Conservation (phyloP, 2,113 vertebrate genomes). For the Leucoraja erinaceus region DNA sequence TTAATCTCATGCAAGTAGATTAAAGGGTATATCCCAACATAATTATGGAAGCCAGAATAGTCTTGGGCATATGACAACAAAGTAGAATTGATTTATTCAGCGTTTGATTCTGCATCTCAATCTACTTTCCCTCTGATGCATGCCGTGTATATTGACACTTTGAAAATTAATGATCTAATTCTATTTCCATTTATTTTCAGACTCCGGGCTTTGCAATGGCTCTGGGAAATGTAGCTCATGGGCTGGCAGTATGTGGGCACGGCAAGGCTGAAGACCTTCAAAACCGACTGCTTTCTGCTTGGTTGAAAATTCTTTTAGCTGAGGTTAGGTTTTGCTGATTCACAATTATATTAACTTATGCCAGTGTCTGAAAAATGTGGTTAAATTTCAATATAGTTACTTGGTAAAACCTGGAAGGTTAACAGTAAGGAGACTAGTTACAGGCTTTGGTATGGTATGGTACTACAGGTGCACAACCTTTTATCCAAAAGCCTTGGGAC, state of each 20-base stretch:
- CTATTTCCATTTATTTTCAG: slow-evolving; percentile 53
- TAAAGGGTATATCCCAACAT: not conserved
- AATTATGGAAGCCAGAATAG: not conserved
- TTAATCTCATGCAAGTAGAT: not conserved
- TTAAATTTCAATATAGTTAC: not conserved
- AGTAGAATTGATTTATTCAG: not conserved
- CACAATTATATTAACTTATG: not conserved
- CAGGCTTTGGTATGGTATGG: not conserved
- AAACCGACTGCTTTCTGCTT: slow-evolving; percentile 71
- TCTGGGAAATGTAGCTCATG: slow-evolving; percentile 73
- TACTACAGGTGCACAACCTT: no score
- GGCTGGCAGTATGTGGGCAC: slow-evolving; percentile 75
- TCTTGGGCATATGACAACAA: not conserved
- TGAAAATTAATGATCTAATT: not conserved
- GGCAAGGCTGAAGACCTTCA: slow-evolving; percentile 82
- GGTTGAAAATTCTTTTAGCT: slow-evolving; percentile 77
- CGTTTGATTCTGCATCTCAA: not conserved
- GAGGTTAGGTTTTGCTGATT: slow-evolving; percentile 61
- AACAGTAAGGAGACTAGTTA: not conserved
- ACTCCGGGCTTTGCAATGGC: slow-evolving; percentile 86
- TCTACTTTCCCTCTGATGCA: not conserved
- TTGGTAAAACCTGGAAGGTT: not conserved
- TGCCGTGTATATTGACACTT: no score
- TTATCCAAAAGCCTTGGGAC: no score
- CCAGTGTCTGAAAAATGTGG: not conserved